Conservation (phyloP, 2,888 invertebrate species). For the Pristionchus mayeri region DNA sequence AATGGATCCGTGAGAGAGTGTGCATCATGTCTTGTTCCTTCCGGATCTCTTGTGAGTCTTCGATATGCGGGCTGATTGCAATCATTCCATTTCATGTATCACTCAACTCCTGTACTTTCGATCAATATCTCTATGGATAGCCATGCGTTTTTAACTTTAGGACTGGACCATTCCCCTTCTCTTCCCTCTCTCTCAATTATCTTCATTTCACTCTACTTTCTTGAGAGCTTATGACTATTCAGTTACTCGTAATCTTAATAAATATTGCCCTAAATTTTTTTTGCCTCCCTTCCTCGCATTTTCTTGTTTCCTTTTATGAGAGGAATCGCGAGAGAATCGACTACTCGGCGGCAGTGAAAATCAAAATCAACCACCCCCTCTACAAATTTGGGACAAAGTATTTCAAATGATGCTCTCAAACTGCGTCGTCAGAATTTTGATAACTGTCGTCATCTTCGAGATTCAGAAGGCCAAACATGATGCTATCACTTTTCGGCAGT, state of each 20-base stretch:
- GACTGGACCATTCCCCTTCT: background rate
- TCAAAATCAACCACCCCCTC: too few relatives aligned
- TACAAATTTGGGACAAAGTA: too few relatives aligned
- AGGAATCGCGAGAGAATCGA: too few relatives aligned
- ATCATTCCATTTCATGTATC: slow-evolving; percentile 30
- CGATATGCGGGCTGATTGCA: background rate
- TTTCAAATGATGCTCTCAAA: too few relatives aligned
- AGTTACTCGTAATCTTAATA: slow-evolving; percentile 15
- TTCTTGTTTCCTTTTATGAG: slow-evolving; percentile 30
- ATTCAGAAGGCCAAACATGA: too few relatives aligned
- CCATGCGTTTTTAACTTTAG: background rate
- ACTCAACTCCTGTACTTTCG: slow-evolving; percentile 28
- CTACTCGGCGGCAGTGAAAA: too few relatives aligned
- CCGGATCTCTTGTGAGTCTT: slow-evolving; percentile 3
- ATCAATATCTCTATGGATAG: slow-evolving; percentile 35
- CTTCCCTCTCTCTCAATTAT: background rate
- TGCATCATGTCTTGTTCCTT: background rate
- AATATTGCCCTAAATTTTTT: background rate
- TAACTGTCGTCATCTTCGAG: too few relatives aligned
- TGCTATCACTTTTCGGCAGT: too few relatives aligned
- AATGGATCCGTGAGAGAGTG: background rate
- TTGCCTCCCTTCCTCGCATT: slow-evolving; percentile 27
- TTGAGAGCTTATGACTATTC: slow-evolving; percentile 25
- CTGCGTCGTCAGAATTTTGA: too few relatives aligned
- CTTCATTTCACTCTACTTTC: slow-evolving; percentile 17